Evolutionary conservation across 2,888 invertebrate species (phyloP), one percentile per base, ranked within the genome.

Genomic region (Noctua janthe): DNA sequence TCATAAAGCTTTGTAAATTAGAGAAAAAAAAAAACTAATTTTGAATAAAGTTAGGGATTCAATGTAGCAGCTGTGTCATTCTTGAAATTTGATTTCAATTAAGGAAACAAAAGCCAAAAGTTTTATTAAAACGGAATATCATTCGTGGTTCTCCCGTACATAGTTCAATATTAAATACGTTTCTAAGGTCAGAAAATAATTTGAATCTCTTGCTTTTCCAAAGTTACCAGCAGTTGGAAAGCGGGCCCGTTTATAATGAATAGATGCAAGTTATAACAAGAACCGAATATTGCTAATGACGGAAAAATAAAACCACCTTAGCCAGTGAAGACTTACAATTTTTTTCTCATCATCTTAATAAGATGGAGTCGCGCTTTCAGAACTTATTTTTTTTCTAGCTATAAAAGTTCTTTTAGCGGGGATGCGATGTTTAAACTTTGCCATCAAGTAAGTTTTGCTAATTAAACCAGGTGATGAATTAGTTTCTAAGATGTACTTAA

Each of bases 61-160:
- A 92, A 91, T 91, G 95, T 92, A 92, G 93, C 96, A 96, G 96
- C 95, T 96, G 96, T 92, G 95, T 95, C 94, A 93, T 94, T 93
- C 93, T 92, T 94, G 94, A 94, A 94, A 95, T 96, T 95, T 94
- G 94, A 95, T 95, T 95, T 94, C 94, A 95, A 96, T 96, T 95
- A 95, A 91, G 95, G 95, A 95, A 96, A 94, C 95, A 94, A 94
- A 94, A 94, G 93, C 92, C 91, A 91, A 93, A 96, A 96, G 93
- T 96, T 96, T 94, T 96, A 96, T 94, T 95, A 95, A 95, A 96
- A 92, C 88, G 92, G 92, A 94, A 94, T 92, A 94, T 93, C 91
- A 91, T 88, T 92, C 90, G 91, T 91, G 91, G 91, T 90, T 89
- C 90, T 88, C 87, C 77, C 86, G 82, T 90, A 90, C 90, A 89